phyloP scores from a whole-genome alignment of 2,113 vertebrate species.

The Chionodraco myersi region DNA sequence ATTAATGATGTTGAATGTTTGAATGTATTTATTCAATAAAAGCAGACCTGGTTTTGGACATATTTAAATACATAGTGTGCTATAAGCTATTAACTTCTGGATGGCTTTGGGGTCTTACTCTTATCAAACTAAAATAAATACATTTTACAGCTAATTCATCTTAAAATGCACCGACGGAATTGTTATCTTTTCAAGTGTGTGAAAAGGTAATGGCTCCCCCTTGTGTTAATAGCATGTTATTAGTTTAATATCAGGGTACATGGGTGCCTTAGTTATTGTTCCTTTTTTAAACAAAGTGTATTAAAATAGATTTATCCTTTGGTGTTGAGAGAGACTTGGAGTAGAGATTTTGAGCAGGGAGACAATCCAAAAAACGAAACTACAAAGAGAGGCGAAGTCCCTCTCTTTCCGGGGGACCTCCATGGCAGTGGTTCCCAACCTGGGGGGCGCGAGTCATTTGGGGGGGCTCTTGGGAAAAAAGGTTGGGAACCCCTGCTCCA shows the following conservation, averaged over 20 bases:
- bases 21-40: no score
- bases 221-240: not conserved
- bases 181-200: no score
- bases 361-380: not conserved
- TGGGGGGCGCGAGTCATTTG: no score
- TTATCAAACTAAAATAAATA: not conserved
- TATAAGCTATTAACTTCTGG: not conserved
- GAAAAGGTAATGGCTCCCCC: not conserved
- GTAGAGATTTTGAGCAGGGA: no score
- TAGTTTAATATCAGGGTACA: not conserved
- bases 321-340: not conserved
- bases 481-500: no score
- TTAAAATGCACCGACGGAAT: no score
- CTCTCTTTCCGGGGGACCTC: no score
- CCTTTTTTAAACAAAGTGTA: not conserved
- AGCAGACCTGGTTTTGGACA: not conserved
- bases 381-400: no score
- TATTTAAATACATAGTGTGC: not conserved
- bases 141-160: no score
- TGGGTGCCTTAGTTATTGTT: not conserved
- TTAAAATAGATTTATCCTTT: not conserved
- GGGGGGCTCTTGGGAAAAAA: no score
- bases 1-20: no score
- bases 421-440: no score
- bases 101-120: not conserved